Evolutionary conservation across 2,797 vertebrate species (phyloP).

Genomic region (Diglossa cyanea): DNA sequence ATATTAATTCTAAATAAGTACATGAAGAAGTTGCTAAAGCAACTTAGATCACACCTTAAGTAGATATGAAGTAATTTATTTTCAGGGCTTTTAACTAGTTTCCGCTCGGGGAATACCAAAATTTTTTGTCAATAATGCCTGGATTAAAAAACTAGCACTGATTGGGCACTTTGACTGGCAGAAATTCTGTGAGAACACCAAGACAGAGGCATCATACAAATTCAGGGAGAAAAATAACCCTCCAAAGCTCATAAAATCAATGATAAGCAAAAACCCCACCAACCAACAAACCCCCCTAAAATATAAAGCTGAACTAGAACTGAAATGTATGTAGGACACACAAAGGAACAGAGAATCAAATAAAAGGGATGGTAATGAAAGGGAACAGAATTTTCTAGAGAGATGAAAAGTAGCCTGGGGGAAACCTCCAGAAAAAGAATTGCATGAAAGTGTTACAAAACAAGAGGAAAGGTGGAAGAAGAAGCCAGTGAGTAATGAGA

Average conservation of each 20-base stretch:
- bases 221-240: background rate
- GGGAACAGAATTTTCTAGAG: constrained; percentile 8
- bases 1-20: background rate
- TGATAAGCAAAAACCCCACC: fast-evolving
- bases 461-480: background rate
- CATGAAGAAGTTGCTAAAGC: background rate
- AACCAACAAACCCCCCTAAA: fast-evolving
- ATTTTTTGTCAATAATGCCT: background rate
- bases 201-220: background rate
- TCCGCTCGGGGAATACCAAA: background rate
- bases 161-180: background rate
- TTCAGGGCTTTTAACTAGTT: background rate
- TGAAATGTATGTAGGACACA: background rate
- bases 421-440: background rate
- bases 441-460: background rate
- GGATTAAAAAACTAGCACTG: background rate
- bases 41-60: background rate
- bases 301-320: background rate
- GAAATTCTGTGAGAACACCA: background rate
- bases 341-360: background rate
- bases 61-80: background rate
- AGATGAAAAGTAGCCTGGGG: background rate
- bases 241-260: background rate
- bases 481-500: background rate
- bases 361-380: background rate